Percentiles rank a stretch among this genome's conserved stretches.
Evolutionary conservation across 2,888 invertebrate genomes (phyloP).

Genomic region (Drosophila subquinaria): DNA sequence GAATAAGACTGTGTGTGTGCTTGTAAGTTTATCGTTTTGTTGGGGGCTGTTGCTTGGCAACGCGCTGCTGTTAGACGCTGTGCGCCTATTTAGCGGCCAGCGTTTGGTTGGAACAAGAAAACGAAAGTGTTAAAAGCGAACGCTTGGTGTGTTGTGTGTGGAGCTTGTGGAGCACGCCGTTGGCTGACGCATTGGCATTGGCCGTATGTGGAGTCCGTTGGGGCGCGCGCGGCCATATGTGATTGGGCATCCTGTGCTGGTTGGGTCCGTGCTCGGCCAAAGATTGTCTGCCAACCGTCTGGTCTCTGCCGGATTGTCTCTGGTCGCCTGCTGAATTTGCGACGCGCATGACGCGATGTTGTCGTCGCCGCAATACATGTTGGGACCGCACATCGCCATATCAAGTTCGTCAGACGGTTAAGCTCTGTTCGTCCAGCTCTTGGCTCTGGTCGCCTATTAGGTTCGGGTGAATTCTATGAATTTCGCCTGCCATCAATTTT

Average conservation of each 20-base stretch:
- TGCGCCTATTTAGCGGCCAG: slow-evolving; percentile 85
- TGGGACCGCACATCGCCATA: slow-evolving; percentile 38
- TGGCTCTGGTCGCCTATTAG: slow-evolving; percentile 79
- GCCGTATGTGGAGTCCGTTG: slow-evolving; percentile 63
- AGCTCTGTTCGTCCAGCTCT: slow-evolving; percentile 40
- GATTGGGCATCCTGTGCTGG: slow-evolving; percentile 56
- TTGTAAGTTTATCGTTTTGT: slow-evolving; percentile 1
- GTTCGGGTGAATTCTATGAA: slow-evolving; percentile 86
- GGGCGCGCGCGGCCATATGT: slow-evolving; percentile 63
- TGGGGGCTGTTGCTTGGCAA: slow-evolving; percentile 48
- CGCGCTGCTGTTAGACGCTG: slow-evolving; percentile 68
- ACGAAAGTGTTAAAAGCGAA: slow-evolving; percentile 84
- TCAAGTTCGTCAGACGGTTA: slow-evolving; percentile 29
- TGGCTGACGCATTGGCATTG: slow-evolving; percentile 50
- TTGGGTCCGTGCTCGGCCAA: slow-evolving; percentile 36
- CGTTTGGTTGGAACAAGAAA: slow-evolving; percentile 86
- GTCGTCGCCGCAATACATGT: slow-evolving; percentile 64
- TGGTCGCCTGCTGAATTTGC: slow-evolving; percentile 83
- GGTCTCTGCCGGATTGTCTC: slow-evolving; percentile 24
- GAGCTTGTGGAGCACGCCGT: slow-evolving; percentile 43
- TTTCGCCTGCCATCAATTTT: slow-evolving; percentile 61
- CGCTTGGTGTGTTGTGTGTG: slow-evolving; percentile 26
- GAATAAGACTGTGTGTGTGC: neutral
- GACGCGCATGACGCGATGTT: slow-evolving; percentile 85
- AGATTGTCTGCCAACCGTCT: slow-evolving; percentile 9